A percentile compares a stretch with the other conserved stretches of the same genome.
Evolutionary conservation across 2,797 vertebrate genomes (phyloP).

Genomic region (Acridotheres tristis): DNA sequence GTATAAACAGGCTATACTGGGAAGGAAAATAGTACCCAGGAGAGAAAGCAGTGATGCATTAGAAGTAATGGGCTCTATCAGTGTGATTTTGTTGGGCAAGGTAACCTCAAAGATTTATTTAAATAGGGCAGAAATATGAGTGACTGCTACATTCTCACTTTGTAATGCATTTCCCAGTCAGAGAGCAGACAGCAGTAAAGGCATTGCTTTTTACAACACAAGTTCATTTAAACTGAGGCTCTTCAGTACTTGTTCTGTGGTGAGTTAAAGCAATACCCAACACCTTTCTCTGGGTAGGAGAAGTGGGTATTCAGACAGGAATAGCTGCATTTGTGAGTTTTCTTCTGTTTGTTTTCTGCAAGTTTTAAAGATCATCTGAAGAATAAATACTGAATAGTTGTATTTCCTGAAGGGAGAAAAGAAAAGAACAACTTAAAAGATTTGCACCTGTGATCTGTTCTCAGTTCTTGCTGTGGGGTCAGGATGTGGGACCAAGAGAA

Average conservation of each 20-base stretch:
- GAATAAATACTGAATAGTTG: background rate
- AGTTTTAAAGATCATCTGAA: background rate
- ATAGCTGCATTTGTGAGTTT: background rate
- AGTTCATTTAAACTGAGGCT: background rate
- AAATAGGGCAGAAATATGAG: constrained; percentile 37
- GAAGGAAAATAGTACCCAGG: constrained; percentile 4
- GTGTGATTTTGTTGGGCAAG: constrained; percentile 16
- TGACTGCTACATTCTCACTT: background rate
- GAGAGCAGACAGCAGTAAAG: background rate
- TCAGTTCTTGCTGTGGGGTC: background rate
- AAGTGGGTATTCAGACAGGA: background rate
- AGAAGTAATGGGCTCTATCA: background rate
- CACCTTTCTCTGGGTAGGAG: background rate
- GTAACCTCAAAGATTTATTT: constrained; percentile 53
- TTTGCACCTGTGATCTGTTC: background rate
- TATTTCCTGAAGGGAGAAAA: background rate
- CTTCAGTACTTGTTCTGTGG: background rate
- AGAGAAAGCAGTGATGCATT: constrained; percentile 1
- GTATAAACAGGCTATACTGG: constrained; percentile 25
- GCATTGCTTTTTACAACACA: background rate
- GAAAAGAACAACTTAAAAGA: background rate
- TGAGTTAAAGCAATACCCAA: background rate
- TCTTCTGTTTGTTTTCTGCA: background rate
- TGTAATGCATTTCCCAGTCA: background rate
- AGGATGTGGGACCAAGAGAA: background rate